These are phyloP conservation scores for Lysandra bellargus DNA, from an alignment of 2,888 invertebrate genomes.

Conservation along the genomic window DNA sequence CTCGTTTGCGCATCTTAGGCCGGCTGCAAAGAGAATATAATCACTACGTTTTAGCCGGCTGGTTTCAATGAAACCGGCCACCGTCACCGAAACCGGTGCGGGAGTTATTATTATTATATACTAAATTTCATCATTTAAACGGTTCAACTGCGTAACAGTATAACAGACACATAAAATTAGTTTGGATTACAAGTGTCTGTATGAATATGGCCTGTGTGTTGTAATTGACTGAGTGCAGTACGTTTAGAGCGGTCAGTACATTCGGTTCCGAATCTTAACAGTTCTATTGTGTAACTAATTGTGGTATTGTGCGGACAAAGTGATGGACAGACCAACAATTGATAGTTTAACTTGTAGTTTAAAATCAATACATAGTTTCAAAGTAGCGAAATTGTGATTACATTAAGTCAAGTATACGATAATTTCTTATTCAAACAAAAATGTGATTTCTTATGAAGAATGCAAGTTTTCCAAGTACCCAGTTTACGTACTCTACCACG, in stretches of 20 bases:
- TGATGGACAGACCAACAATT: neutral
- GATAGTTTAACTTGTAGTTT: neutral
- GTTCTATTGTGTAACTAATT: slow-evolving; percentile 13
- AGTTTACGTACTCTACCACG: neutral
- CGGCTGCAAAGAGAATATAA: too few species aligned
- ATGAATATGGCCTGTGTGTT: neutral
- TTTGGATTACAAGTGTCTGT: slow-evolving; percentile 1
- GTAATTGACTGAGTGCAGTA: slow-evolving; percentile 14
- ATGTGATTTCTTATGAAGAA: neutral
- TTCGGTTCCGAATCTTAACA: neutral
- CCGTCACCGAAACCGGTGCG: too few species aligned
- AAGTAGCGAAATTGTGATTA: neutral
- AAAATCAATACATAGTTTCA: neutral
- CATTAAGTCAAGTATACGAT: neutral
- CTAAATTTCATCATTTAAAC: too few species aligned
- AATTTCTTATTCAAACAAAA: neutral
- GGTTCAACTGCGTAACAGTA: too few species aligned
- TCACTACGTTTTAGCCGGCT: too few species aligned
- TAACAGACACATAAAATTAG: neutral
- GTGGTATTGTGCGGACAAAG: slow-evolving; percentile 2
- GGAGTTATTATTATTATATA: too few species aligned
- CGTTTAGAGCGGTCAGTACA: neutral
- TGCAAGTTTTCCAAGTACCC: neutral
- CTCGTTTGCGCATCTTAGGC: too few species aligned
- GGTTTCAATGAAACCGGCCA: too few species aligned